These are phyloP conservation scores for Okapia johnstoni DNA, from an alignment of 2,113 vertebrate genomes.

Conservation along the genomic window DNA sequence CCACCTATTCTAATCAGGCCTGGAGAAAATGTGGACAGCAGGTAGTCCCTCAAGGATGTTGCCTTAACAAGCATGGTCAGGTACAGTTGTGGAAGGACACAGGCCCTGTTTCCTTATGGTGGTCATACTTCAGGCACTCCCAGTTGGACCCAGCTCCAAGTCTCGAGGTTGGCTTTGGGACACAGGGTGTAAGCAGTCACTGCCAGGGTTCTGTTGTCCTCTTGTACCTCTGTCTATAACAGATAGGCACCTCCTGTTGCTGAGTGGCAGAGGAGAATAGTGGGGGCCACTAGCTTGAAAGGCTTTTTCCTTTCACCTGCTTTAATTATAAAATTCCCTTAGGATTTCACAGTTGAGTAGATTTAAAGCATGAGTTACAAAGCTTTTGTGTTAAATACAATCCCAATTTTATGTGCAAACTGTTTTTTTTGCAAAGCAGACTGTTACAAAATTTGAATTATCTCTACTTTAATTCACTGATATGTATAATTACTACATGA, in stretches of 20 bases:
- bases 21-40: background rate
- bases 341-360: background rate
- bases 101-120: background rate
- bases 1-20: rapidly evolving
- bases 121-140: background rate
- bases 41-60: background rate
- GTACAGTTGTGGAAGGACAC: background rate
- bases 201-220: background rate
- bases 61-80: background rate
- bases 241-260: background rate
- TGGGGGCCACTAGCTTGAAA: background rate
- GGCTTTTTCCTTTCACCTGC: background rate
- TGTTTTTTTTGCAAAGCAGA: background rate
- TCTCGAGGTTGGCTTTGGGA: background rate
- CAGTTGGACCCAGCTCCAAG: background rate
- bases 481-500: background rate
- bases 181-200: background rate
- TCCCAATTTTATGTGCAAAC: background rate
- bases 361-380: background rate
- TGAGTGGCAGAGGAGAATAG: background rate
- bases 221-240: background rate
- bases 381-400: conserved; percentile 17
- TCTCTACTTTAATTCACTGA: background rate
- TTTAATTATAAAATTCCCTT: background rate
- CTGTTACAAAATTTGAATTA: background rate